Conservation (phyloP, 2,113 vertebrate species). For the Thalassoma bifasciatum region DNA sequence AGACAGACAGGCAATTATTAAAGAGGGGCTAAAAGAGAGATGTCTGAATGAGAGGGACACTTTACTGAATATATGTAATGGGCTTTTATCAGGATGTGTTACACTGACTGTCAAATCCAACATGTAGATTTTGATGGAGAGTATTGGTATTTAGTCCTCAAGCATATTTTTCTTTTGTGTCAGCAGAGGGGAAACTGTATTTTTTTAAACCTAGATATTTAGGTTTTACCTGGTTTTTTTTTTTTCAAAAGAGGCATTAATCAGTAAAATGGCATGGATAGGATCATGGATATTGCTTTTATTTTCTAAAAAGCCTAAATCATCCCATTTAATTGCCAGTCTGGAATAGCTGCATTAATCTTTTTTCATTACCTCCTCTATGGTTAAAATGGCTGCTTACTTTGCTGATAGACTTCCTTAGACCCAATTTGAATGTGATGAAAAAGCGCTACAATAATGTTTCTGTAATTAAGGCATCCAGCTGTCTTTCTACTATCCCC, state of each 20-base stretch:
- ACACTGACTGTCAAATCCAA: too few relatives aligned
- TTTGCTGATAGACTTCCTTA: conserved; percentile 11
- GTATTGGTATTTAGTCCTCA: neutral
- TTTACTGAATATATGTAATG: neutral
- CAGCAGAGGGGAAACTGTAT: too few relatives aligned
- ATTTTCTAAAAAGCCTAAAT: neutral
- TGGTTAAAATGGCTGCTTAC: conserved; percentile 14
- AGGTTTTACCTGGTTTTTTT: too few relatives aligned
- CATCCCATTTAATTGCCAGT: neutral
- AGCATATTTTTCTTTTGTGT: neutral
- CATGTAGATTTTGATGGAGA: neutral
- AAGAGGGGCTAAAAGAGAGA: conserved; percentile 1
- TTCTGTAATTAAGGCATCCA: conserved; percentile 62
- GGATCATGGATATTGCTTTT: too few relatives aligned
- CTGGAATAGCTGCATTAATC: conserved; percentile 4
- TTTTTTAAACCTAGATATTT: too few relatives aligned
- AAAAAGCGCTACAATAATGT: conserved; percentile 33
- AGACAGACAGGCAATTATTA: neutral
- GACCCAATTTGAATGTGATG: conserved; percentile 54
- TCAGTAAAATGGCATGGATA: too few relatives aligned
- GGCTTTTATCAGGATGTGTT: neutral
- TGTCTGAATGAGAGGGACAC: neutral
- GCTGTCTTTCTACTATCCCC: conserved; percentile 53
- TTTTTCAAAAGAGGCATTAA: too few relatives aligned
- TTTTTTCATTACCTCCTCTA: conserved; percentile 20